Base-by-base conservation (phyloP, 1,140 invertebrate species). In the Branchinecta lynchi region DNA sequence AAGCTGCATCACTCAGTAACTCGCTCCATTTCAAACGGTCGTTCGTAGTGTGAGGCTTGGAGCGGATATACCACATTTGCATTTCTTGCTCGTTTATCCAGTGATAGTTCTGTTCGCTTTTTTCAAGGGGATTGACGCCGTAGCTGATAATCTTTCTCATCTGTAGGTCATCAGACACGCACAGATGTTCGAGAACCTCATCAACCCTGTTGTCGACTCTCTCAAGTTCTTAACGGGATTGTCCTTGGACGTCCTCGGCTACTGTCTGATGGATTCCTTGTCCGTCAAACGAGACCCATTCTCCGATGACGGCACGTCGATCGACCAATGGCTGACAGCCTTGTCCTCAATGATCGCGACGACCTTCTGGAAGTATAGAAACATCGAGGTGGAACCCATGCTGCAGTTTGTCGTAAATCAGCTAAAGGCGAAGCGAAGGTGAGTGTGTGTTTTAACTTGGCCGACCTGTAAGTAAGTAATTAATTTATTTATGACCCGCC, bases 361-460 rank as follows among this genome's bases (percentile, higher is more conserved):
- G 12, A 89, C 98, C 70, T 98, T 92, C 77, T 96, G 97, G 80
- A 98, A 98, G 78, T 98, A 99, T 79, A 60, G 17, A 60, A 89
- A 88, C 74, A 90, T 99, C 69, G 97, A 99, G 78, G 81, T 99
- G 65, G 90, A 90, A 10, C 95, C 95, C 15, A 80, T 99, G 66
- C 80, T 99, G 74, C 94, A 98, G 77, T 99, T 96, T 80, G 91
- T 99, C 17, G 91, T 92, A 12, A 98, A 99, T 82, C 91, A 98
- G 77, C 82, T 99, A 1, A 98, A 98, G 79, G 88, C 89, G 44
- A 89, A 93, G 73, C 96, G 97, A 80, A 96, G 90, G 89, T 91
- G 81, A 72, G 71, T 60, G 17, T 20, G 51, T 15, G 17, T 60
- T 65, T 1, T 21, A 65, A 15, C 51, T 15, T n/a, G n/a, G n/a